Percentiles rank a stretch among this genome's conserved stretches.
These are phyloP conservation scores for Megalops atlanticus DNA, from an alignment of 2,113 vertebrate genomes.

Conservation along the genomic window DNA sequence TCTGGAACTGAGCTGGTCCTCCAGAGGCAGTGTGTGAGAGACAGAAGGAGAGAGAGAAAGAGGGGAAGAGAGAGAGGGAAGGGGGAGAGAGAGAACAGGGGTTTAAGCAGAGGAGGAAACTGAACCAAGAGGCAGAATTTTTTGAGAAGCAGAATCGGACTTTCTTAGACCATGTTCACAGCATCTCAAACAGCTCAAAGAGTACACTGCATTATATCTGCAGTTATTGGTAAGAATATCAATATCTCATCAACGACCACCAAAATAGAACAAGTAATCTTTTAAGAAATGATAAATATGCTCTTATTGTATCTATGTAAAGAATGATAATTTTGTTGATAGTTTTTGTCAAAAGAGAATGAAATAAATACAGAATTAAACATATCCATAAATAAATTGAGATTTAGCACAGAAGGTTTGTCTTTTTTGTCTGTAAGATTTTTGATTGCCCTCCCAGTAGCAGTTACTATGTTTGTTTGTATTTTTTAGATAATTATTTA, in stretches of 20 bases:
- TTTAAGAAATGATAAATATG: constrained; percentile 30
- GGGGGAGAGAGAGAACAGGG: background rate
- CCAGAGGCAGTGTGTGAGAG: background rate
- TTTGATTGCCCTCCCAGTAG: constrained; percentile 44
- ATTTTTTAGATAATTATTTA: constrained; percentile 58
- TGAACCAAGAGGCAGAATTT: background rate
- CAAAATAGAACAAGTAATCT: constrained; percentile 30
- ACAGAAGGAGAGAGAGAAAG: background rate
- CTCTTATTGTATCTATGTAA: constrained; percentile 39
- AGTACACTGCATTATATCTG: constrained; percentile 32
- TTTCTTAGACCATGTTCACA: constrained; percentile 35
- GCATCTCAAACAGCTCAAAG: constrained; percentile 34
- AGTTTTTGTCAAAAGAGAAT: constrained; percentile 49
- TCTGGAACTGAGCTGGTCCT: constrained; percentile 70
- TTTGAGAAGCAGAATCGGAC: constrained; percentile 37
- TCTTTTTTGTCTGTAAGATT: constrained; percentile 49
- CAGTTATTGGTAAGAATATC: constrained; percentile 25
- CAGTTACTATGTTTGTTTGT: constrained; percentile 54
- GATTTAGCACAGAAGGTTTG: constrained; percentile 45
- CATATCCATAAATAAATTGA: constrained; percentile 27
- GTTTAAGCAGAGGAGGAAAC: constrained; percentile 1
- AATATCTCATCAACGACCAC: constrained; percentile 32
- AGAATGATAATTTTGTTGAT: constrained; percentile 47
- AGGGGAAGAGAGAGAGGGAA: background rate
- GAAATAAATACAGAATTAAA: constrained; percentile 36